These are phyloP conservation scores for Benthosema pterotum DNA, from an alignment of 2,797 vertebrate species.

Conservation along the genomic window DNA sequence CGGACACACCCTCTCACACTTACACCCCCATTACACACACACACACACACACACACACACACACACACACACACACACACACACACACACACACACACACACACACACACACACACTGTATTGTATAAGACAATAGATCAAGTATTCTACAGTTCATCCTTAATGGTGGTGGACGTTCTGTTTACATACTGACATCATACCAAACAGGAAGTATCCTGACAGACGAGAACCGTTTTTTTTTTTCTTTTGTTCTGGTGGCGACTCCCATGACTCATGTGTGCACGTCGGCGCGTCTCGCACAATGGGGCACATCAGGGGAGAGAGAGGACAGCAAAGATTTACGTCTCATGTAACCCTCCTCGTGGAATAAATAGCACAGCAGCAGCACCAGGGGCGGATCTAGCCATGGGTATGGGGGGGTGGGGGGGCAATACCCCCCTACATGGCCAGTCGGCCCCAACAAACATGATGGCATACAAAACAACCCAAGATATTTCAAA, in stretches of 20 bases:
- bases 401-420: too few relatives aligned
- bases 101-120: background rate
- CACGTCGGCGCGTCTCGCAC: conserved; percentile 19
- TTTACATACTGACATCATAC: conserved; percentile 14
- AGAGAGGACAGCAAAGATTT: conserved; percentile 29
- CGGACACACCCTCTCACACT: background rate
- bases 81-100: background rate
- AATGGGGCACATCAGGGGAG: conserved; percentile 16
- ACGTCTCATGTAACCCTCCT: conserved; percentile 53
- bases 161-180: too few relatives aligned
- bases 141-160: too few relatives aligned
- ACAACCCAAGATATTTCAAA: too few relatives aligned
- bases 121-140: too few relatives aligned
- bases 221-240: conserved; percentile 18
- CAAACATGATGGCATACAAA: too few relatives aligned
- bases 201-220: background rate
- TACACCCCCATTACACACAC: background rate
- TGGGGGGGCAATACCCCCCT: too few relatives aligned
- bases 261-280: conserved; percentile 47
- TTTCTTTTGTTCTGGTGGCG: conserved; percentile 21
- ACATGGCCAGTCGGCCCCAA: too few relatives aligned
- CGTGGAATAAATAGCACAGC: conserved; percentile 45
- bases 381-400: too few relatives aligned
- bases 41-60: too few relatives aligned
- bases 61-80: too few relatives aligned